A percentile compares a stretch with the other conserved stretches of the same genome.
Evolutionary conservation across 2,113 vertebrate species (phyloP).

Genomic region (Brachypteracias leptosomus): DNA sequence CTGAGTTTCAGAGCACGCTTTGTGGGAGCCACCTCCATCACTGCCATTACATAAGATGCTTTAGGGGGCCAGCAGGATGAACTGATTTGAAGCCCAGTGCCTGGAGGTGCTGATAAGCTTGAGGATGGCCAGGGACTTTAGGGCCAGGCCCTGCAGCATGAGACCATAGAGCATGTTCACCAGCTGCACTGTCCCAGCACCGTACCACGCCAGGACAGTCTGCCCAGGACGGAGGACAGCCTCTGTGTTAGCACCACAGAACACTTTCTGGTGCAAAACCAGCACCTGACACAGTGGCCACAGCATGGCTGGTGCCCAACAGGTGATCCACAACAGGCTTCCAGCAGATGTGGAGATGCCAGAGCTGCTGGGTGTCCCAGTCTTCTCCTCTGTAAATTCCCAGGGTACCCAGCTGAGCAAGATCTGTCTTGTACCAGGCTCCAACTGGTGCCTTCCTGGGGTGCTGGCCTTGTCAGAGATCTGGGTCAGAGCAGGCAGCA

Average conservation of each 20-base stretch:
- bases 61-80: not conserved
- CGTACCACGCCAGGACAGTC: not conserved
- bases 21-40: not conserved
- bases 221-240: not conserved
- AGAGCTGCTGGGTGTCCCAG: not conserved
- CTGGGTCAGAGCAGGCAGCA: not conserved
- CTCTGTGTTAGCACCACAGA: not conserved
- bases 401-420: not conserved
- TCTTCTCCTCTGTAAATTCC: not conserved
- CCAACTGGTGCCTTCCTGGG: not conserved
- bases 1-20: not conserved
- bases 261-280: not conserved
- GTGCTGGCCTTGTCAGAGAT: not conserved
- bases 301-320: fast-evolving
- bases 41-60: not conserved
- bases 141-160: not conserved
- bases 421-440: not conserved
- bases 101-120: not conserved
- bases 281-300: not conserved
- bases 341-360: not conserved
- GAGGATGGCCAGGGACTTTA: not conserved
- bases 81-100: not conserved
- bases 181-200: not conserved
- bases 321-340: not conserved
- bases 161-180: not conserved